Evolutionary conservation across 92 coral and sea anemone genomes (phyloP).

Genomic region (Metridium senile): DNA sequence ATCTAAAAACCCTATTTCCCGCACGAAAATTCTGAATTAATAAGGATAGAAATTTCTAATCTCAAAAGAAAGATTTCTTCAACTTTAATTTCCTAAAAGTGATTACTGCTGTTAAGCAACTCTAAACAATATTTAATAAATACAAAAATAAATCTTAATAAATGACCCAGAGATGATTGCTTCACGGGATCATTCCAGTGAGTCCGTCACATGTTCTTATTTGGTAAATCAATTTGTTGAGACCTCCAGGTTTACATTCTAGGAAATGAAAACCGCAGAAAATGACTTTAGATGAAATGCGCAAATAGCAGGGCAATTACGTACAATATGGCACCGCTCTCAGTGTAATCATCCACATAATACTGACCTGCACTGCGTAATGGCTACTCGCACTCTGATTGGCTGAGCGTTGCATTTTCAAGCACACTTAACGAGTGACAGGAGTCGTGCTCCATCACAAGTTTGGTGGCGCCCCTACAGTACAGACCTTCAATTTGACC

Average conservation of each 20-base stretch:
- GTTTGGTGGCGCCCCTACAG: slow-evolving; percentile 19
- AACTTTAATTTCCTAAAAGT: not conserved
- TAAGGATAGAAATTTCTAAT: not conserved
- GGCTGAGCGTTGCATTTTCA: slow-evolving; percentile 9
- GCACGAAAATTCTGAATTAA: not conserved
- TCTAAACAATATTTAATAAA: not conserved
- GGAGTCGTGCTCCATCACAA: slow-evolving; percentile 5
- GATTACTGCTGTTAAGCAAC: not conserved
- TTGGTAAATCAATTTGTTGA: not conserved
- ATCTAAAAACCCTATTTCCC: not conserved
- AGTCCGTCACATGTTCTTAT: not conserved
- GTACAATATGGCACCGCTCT: slow-evolving; percentile 5
- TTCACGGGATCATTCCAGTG: not conserved
- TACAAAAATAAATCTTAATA: not conserved
- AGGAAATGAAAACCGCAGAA: not conserved
- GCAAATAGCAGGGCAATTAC: slow-evolving; percentile 26
- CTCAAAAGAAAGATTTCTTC: not conserved
- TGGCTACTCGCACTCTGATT: slow-evolving; percentile 28
- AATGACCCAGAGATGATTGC: not conserved
- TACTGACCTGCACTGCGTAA: slow-evolving; percentile 7
- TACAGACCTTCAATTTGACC: not conserved
- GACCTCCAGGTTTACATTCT: not conserved
- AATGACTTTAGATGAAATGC: not conserved
- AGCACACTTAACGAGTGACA: slow-evolving; percentile 26
- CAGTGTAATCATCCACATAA: not conserved